Percentiles rank a stretch among this genome's conserved stretches.
Evolutionary conservation across 2,888 invertebrate species (phyloP).

Genomic region (Coleophora flavipennella): DNA sequence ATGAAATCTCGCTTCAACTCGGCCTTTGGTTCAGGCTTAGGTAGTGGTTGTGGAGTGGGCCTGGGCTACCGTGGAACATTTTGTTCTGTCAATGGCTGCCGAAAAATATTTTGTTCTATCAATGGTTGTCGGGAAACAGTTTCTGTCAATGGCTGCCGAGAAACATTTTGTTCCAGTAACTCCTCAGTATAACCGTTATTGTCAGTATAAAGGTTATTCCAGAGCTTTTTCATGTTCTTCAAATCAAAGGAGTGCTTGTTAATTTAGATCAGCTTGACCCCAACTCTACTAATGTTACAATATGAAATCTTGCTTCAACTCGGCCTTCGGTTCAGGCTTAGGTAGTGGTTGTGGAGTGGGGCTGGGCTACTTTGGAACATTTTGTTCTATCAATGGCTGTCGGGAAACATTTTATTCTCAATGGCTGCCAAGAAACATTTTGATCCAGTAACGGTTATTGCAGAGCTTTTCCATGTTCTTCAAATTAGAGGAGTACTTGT

Average conservation of each 20-base stretch:
- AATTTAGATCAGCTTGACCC: constrained; percentile 37
- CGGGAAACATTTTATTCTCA: background rate
- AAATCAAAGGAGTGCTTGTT: constrained; percentile 44
- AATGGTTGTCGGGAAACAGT: too few relatives aligned
- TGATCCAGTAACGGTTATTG: constrained; percentile 11
- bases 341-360: background rate
- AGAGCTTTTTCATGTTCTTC: constrained; percentile 50
- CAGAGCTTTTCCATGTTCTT: constrained; percentile 52
- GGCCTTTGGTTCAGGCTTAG: background rate
- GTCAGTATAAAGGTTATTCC: constrained; percentile 17
- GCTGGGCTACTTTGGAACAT: too few relatives aligned
- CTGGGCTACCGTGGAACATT: too few relatives aligned
- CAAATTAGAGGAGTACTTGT: constrained; percentile 43
- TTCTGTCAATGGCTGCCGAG: too few relatives aligned
- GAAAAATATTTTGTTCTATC: background rate
- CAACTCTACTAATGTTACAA: constrained; percentile 16
- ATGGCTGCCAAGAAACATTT: too few relatives aligned
- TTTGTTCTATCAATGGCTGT: too few relatives aligned
- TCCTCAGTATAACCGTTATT: background rate
- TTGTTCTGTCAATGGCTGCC: too few relatives aligned
- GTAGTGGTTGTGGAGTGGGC: background rate
- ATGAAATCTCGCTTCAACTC: too few relatives aligned
- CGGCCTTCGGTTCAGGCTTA: background rate
- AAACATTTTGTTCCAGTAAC: background rate
- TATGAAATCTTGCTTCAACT: too few relatives aligned